phyloP scores from a whole-genome alignment of 2,888 invertebrate species.

The Eulithis prunata region DNA sequence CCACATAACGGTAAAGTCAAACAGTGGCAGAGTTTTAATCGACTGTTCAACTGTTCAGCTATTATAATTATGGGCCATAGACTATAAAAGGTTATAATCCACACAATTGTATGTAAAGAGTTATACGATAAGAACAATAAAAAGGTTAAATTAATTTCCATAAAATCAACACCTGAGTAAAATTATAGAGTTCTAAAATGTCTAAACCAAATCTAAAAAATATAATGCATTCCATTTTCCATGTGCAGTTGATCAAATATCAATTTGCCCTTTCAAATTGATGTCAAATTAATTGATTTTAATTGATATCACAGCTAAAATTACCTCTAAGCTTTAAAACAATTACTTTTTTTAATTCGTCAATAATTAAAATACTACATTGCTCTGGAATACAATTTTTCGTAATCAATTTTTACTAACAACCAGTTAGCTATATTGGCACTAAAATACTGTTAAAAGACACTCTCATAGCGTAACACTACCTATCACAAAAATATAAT shows the following conservation, averaged over 20 bases:
- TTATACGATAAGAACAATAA: too few relatives aligned
- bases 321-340: slow-evolving; percentile 11
- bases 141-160: too few relatives aligned
- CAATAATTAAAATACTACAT: slow-evolving; percentile 1
- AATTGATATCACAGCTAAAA: slow-evolving; percentile 53
- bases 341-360: neutral
- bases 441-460: slow-evolving; percentile 31
- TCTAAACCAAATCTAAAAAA: slow-evolving; percentile 38
- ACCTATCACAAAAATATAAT: slow-evolving; percentile 22
- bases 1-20: too few relatives aligned
- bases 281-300: slow-evolving; percentile 56
- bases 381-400: neutral
- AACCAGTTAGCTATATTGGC: slow-evolving; percentile 22
- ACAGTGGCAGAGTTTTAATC: too few relatives aligned
- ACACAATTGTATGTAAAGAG: too few relatives aligned
- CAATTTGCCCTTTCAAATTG: slow-evolving; percentile 17
- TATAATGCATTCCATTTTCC: neutral
- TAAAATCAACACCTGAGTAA: too few relatives aligned
- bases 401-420: too few relatives aligned
- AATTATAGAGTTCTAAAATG: slow-evolving; percentile 25
- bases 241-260: neutral
- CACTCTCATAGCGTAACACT: slow-evolving; percentile 2
- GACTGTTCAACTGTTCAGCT: too few relatives aligned
- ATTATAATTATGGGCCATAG: too few relatives aligned
- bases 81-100: too few relatives aligned